Percentiles rank a stretch among this genome's conserved stretches.
phyloP scores from a whole-genome alignment of 2,113 vertebrate species.

The Paramisgurnus dabryanus region DNA sequence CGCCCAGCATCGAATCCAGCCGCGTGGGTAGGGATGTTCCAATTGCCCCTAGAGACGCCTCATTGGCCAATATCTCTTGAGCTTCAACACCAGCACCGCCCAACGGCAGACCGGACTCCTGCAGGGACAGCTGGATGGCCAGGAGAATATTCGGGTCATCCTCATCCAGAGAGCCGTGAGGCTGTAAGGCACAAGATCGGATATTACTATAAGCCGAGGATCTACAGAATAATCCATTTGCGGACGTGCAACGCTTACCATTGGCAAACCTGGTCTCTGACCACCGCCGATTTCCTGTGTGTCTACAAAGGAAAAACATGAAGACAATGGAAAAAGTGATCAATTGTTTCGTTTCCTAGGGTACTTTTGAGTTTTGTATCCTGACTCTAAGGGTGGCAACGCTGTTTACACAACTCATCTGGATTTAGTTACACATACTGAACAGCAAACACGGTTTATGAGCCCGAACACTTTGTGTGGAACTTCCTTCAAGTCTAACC shows the following conservation, averaged over 20 bases:
- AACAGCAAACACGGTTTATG: too few species aligned
- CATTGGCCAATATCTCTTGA: conserved; percentile 82
- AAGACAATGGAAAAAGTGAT: not conserved
- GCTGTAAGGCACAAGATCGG: conserved; percentile 70
- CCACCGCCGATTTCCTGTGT: conserved; percentile 79
- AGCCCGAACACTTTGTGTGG: too few species aligned
- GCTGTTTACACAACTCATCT: not conserved
- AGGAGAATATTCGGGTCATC: conserved; percentile 97
- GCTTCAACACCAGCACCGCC: conserved; percentile 66
- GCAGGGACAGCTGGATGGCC: conserved; percentile 96
- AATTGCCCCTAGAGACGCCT: conserved; percentile 89
- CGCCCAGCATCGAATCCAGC: conserved; percentile 79
- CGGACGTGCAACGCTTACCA: conserved; percentile 77
- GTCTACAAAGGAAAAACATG: conserved; percentile 73
- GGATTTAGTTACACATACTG: not conserved
- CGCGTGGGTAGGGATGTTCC: conserved; percentile 94
- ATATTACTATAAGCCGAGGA: not conserved
- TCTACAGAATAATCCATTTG: not conserved
- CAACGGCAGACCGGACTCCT: conserved; percentile 86
- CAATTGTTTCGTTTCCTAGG: not conserved
- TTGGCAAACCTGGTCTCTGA: conserved; percentile 82
- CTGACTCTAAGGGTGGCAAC: not conserved
- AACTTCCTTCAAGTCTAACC: too few species aligned
- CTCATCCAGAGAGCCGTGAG: conserved; percentile 91
- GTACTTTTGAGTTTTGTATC: not conserved